Percentiles rank a stretch among this genome's conserved stretches.
These are phyloP conservation scores for Unio delphinus DNA, from an alignment of 2,888 invertebrate genomes.

Conservation along the genomic window DNA sequence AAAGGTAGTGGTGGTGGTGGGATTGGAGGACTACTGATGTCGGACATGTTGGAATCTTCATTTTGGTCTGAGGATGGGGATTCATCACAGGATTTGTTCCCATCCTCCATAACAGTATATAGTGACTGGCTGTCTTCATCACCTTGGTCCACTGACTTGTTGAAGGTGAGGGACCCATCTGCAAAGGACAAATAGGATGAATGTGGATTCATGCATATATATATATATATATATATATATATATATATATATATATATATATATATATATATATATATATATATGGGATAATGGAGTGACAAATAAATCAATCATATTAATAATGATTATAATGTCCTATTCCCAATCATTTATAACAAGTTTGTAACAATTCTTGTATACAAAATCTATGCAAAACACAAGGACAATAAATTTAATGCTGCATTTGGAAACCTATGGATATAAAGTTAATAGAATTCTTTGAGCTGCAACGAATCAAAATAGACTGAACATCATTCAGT, in stretches of 20 bases:
- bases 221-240: too few relatives aligned
- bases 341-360: neutral
- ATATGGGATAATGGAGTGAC: neutral
- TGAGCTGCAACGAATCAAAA: too few relatives aligned
- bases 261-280: neutral
- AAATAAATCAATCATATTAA: neutral
- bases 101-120: conserved; percentile 86
- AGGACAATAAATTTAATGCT: too few relatives aligned
- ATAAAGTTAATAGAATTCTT: too few relatives aligned
- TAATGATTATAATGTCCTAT: neutral
- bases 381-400: neutral
- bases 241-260: too few relatives aligned
- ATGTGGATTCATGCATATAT: neutral
- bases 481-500: too few relatives aligned
- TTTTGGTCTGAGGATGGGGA: conserved; percentile 66
- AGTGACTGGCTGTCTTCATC: conserved; percentile 70
- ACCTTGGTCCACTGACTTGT: conserved; percentile 84
- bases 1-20: conserved; percentile 52
- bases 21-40: conserved; percentile 56
- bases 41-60: conserved; percentile 59
- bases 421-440: too few relatives aligned
- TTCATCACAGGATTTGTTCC: conserved; percentile 78
- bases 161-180: conserved; percentile 92
- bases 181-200: conserved; percentile 38
- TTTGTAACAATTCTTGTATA: neutral